Evolutionary conservation across 1,140 invertebrate genomes (phyloP), one percentile per base, ranked within the genome.

Genomic region (Meloidogyne chitwoodi): DNA sequence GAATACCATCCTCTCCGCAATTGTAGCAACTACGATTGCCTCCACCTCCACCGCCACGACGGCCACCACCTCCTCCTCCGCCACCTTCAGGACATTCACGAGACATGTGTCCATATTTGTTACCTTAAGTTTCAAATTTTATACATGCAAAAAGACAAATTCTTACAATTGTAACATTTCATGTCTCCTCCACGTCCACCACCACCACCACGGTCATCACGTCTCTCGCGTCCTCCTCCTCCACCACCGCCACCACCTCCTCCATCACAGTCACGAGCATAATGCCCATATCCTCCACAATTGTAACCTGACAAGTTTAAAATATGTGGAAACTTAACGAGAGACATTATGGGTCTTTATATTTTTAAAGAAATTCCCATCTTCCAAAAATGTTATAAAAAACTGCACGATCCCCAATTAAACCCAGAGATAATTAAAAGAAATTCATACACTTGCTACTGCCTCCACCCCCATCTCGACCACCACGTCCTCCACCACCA

Each of bases 71-170:
- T 56, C 70, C 56, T 3, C 71, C n/a, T 22, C 61, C 68, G 14
- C 68, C 31, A 48, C 44, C 71, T 38, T 73, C 71, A 61, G 71
- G 71, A 73, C 71, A 73, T 16, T 73, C 71, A 61, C 71, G 71
- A 12, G 71, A 73, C 19, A 73, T 63, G 27, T 73, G 71, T 14
- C 71, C 71, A 64, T 64, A 63, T 22, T 73, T 73, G 14, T 64
- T 64, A 63, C 71, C 71, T 73, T 8, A 64, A 72, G 6, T n/a
- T 4, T 56, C 1, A 56, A 56, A 6, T 38, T 38, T 38, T 38
- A 10, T 38, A 38, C 10, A 8, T 38, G 4, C 4, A 38, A 38
- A 6, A 31, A 31, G 6, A 6, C 6, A 38, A 8, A 8, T 10
- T 10, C 34, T 72, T 73, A 73, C 71, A 73, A 12, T 73, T 73